Base-by-base conservation (phyloP, 2,797 vertebrate genomes). In the Perodicticus potto region DNA sequence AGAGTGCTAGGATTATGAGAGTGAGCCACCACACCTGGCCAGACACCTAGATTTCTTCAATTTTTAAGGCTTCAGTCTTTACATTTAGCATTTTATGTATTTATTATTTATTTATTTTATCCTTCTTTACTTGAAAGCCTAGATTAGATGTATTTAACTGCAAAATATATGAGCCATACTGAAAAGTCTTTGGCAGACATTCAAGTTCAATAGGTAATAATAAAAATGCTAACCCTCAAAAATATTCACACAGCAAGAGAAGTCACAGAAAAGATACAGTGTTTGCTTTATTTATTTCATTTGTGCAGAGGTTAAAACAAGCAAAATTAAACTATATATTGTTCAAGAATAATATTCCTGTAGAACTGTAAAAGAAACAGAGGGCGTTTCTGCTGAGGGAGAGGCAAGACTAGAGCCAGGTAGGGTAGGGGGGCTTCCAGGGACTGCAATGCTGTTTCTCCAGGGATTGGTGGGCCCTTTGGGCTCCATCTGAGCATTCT, bases 51-150 rank as follows among this genome's bases (percentile, higher is more conserved):
- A 65, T 34, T 57, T 61, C 74, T 81, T 69, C 76, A 61, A 37
- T 27, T 86, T 90, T 82, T 72, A 72, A 74, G 89, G 70, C 55
- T 67, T 84, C 55, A 23, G 3, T 49, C 63, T 96, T 73, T 83
- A 90, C 40, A n/a, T 45, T 82, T 78, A 65, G 32, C 7, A 49
- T 32, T 25, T 7, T 57, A 73, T n/a, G 53, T 87, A 27, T 80
- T 67, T 76, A 61, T 59, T 86, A 2, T 55, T 20, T 40, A 14
- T 63, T 63, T 29, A 67, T 67, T 67, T 67, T 32, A 32, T 65
- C n/a, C 63, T 67, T 67, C 63, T 67, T 67, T 67, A 32, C 63
- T 67, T n/a, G 32, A 67, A n/a, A 67, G 32, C 63, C 29, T 67
- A 67, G 63, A 67, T n/a, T 7, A 7, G 7, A 57, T 53, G 72